Evolutionary conservation across 2,888 invertebrate genomes (phyloP).

Genomic region (Leucophenga montana): DNA sequence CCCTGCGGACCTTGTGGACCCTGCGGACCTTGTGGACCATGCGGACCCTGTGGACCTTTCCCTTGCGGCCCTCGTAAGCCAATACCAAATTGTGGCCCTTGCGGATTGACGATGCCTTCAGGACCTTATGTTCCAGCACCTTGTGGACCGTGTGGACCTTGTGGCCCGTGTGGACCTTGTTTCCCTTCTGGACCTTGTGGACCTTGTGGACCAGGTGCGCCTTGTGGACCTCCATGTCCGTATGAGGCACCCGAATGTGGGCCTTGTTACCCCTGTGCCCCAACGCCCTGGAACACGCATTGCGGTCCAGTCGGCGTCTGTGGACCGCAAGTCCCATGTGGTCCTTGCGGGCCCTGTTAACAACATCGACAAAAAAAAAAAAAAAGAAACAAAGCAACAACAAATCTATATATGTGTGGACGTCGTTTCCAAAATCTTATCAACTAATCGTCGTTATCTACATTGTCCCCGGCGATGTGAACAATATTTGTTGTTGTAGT

Average conservation of each 20-base stretch:
- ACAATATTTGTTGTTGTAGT: not conserved
- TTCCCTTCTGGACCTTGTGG: slow-evolving; percentile 48
- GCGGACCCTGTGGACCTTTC: slow-evolving; percentile 58
- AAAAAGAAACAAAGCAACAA: too few species aligned
- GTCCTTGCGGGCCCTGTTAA: slow-evolving; percentile 43
- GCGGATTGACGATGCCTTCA: slow-evolving; percentile 43
- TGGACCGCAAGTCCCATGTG: slow-evolving; percentile 52
- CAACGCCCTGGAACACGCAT: slow-evolving; percentile 48
- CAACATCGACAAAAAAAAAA: too few species aligned
- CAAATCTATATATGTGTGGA: not conserved
- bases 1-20: slow-evolving; percentile 54
- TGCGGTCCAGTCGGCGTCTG: slow-evolving; percentile 57
- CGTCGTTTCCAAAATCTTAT: not conserved
- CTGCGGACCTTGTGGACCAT: slow-evolving; percentile 48
- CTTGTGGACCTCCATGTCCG: slow-evolving; percentile 46
- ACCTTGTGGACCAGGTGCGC: slow-evolving; percentile 53
- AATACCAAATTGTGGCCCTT: slow-evolving; percentile 47
- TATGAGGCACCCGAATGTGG: slow-evolving; percentile 54
- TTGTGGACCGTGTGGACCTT: slow-evolving; percentile 52
- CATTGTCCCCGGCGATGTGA: not conserved
- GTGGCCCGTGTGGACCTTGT: slow-evolving; percentile 54
- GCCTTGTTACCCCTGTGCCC: slow-evolving; percentile 54
- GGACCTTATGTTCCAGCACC: slow-evolving; percentile 36
- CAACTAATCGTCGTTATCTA: too few species aligned
- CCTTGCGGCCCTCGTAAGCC: slow-evolving; percentile 49